Evolutionary conservation across 1,140 invertebrate genomes (phyloP), one percentile per base, ranked within the genome.

Genomic region (Penaeus vannamei): DNA sequence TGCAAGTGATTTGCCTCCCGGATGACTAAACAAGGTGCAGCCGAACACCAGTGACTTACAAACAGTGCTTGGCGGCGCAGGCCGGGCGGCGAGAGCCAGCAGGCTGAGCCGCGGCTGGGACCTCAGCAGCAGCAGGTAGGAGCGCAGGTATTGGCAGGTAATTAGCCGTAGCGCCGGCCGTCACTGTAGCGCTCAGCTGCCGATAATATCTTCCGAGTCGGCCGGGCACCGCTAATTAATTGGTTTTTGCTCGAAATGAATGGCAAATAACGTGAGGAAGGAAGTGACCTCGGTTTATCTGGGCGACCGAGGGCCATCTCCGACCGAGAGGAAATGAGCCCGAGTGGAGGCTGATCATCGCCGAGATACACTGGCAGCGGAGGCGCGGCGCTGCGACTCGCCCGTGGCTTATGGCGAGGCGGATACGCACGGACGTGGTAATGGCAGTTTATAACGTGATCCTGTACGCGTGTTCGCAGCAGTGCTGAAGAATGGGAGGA

Each of bases 71-170:
- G 82, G 53, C 59, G 82, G 14, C 32, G 82, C 8, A 23, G 60
- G 60, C 60, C 23, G 8, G 26, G 29, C 23, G 60, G 60, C 29
- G 46, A 12, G 53, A 59, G 82, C 32, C 53, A 53, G 82, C 22
- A 29, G 82, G n/a, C 17, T 32, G 32, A 23, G 46, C 14, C 53
- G 23, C 19, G 23, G 26, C 72, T 46, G 5, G 5, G 36, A 53
- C 53, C 86, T 46, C 23, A 79, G 61, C 72, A 53, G 84, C 86
- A 76, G 72, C 72, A 36, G 42, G 29, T 29, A 76, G 12, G n/a
- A 76, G 72, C 72, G 72, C 72, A 76, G 72, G 72, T 76, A 76
- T 76, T 36, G 29, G 72, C 72, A 76, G 72, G 29, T 76, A 76
- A 76, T 76, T 76, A 76, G 72, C 72, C 72, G 72, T 76, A 36